Conservation (phyloP, 2,888 invertebrate genomes). For the Pollenia griseotomentosa region DNA sequence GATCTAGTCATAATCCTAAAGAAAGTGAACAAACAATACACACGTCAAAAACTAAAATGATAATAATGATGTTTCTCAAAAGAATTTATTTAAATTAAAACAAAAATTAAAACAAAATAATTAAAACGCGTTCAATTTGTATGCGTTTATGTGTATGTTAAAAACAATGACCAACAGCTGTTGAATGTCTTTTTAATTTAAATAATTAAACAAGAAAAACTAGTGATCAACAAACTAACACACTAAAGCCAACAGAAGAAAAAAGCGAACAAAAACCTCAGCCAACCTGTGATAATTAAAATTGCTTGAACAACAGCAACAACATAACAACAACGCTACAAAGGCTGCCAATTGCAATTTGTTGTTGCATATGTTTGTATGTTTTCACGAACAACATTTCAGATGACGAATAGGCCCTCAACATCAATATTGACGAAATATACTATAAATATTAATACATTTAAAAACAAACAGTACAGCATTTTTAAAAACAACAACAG, state of each 20-base stretch:
- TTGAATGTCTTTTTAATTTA: slow-evolving; percentile 68
- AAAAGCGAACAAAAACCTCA: slow-evolving; percentile 23
- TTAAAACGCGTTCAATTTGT: slow-evolving; percentile 33
- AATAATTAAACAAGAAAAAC: slow-evolving; percentile 54
- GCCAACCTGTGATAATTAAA: slow-evolving; percentile 49
- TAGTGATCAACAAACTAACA: slow-evolving; percentile 57
- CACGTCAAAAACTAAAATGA: slow-evolving; percentile 9
- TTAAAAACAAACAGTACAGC: slow-evolving; percentile 43
- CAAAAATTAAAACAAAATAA: slow-evolving; percentile 5
- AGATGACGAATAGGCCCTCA: slow-evolving; percentile 71
- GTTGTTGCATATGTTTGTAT: slow-evolving; percentile 52
- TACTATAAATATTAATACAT: slow-evolving; percentile 48
- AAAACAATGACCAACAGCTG: slow-evolving; percentile 67
- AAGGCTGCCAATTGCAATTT: slow-evolving; percentile 72
- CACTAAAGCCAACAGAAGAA: slow-evolving; percentile 13
- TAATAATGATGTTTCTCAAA: slow-evolving; percentile 1
- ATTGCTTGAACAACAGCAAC: slow-evolving; percentile 37
- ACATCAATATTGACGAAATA: slow-evolving; percentile 61
- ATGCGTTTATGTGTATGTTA: slow-evolving; percentile 10
- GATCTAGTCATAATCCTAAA: slow-evolving; percentile 19
- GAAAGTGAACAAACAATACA: slow-evolving; percentile 13
- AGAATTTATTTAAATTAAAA: slow-evolving; percentile 28
- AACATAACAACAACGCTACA: slow-evolving; percentile 24
- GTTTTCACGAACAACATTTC: slow-evolving; percentile 67
- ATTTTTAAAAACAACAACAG: slow-evolving; percentile 31